Conservation (phyloP, 2,888 invertebrate genomes). For the Deilephila elpenor region DNA sequence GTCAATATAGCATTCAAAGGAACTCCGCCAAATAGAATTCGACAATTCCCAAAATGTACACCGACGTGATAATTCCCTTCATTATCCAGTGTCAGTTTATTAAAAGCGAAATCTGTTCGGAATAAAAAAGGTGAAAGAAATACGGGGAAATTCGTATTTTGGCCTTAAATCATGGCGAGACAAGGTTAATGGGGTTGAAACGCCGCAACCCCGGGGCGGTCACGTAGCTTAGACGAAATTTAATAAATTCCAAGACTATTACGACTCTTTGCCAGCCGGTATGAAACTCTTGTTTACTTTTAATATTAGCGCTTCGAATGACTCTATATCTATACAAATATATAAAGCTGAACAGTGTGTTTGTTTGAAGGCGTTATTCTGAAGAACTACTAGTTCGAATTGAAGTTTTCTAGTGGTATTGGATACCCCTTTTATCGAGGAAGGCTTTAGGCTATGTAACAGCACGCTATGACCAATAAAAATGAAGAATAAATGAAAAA, state of each 20-base stretch:
- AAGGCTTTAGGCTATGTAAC: too few species aligned
- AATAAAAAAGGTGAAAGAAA: conserved; percentile 63
- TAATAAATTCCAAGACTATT: conserved; percentile 75
- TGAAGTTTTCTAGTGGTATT: too few species aligned
- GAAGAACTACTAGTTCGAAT: too few species aligned
- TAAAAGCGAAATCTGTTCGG: conserved; percentile 72
- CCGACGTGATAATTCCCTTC: conserved; percentile 60
- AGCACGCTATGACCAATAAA: too few species aligned
- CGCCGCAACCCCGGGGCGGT: conserved; percentile 67
- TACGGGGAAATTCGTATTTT: conserved; percentile 74
- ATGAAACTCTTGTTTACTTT: conserved; percentile 34
- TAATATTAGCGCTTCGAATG: conserved; percentile 31
- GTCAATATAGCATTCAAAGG: conserved; percentile 28
- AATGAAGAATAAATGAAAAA: too few species aligned
- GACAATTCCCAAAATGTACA: conserved; percentile 26
- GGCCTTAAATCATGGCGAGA: conserved; percentile 78
- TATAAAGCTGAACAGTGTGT: too few species aligned
- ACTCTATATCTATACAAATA: conserved; percentile 7
- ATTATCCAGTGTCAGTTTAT: conserved; percentile 68
- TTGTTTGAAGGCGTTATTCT: too few species aligned
- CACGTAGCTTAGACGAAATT: conserved; percentile 76
- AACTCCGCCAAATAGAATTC: conserved; percentile 13
- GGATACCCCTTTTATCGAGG: too few species aligned
- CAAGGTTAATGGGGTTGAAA: conserved; percentile 82
- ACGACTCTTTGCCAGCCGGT: conserved; percentile 54